Evolutionary conservation across 2,797 vertebrate genomes (phyloP).

Genomic region (Enteromius thamalakanensis): DNA sequence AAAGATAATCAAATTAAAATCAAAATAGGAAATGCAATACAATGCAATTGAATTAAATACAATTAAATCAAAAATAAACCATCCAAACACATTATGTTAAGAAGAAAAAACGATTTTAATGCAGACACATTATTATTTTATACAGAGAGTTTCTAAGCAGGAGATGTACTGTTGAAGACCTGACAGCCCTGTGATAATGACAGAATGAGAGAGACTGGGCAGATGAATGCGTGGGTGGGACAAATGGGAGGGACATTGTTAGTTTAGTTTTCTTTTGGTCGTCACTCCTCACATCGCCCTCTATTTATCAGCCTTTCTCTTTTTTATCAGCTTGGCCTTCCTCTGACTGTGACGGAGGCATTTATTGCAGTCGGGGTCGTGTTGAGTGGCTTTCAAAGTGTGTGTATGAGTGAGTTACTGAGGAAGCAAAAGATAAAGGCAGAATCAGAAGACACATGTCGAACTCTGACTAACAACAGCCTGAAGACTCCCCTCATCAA

Average conservation of each 20-base stretch:
- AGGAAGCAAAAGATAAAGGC: conserved; percentile 28
- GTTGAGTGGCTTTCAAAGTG: conserved; percentile 47
- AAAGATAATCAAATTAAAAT: neutral
- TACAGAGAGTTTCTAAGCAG: too few species aligned
- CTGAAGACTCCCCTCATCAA: conserved; percentile 23
- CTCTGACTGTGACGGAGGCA: conserved; percentile 41
- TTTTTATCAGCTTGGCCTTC: conserved; percentile 32
- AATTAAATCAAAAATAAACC: neutral
- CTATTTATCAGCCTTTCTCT: conserved; percentile 30
- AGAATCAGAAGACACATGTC: conserved; percentile 46
- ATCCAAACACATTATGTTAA: neutral
- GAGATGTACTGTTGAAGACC: neutral
- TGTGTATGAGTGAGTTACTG: conserved; percentile 44
- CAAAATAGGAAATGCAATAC: too few species aligned
- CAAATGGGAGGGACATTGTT: conserved; percentile 43
- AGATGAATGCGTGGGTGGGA: neutral
- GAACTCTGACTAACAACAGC: conserved; percentile 38
- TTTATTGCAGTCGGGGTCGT: conserved; percentile 53
- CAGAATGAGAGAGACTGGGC: neutral
- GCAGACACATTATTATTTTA: too few species aligned
- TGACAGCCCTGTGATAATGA: neutral
- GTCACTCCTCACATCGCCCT: conserved; percentile 37
- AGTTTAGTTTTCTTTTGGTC: conserved; percentile 44
- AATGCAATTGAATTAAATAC: too few species aligned
- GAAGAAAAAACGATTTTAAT: neutral